Evolutionary conservation across 2,888 invertebrate genomes (phyloP).

Genomic region (Apamea crenata): DNA sequence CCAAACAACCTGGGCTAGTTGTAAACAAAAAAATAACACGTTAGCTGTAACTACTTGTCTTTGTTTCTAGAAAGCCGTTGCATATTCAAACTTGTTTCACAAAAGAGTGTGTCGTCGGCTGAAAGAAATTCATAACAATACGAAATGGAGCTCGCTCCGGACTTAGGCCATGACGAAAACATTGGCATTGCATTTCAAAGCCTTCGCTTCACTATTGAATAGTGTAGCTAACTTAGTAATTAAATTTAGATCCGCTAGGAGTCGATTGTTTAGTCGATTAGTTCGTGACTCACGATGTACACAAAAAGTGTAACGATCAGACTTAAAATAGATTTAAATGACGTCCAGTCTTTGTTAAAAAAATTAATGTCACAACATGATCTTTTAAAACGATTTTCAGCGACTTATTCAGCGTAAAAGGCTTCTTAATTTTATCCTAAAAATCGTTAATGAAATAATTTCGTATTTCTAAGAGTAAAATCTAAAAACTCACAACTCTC

Average conservation of each 20-base stretch:
- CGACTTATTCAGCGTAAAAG: neutral
- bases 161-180: conserved; percentile 66
- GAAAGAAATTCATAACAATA: conserved; percentile 81
- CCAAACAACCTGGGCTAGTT: conserved; percentile 64
- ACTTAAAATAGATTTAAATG: conserved; percentile 18
- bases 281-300: conserved; percentile 54
- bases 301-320: conserved; percentile 41
- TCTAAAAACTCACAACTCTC: neutral
- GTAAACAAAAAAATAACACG: conserved; percentile 70
- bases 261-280: conserved; percentile 58
- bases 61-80: conserved; percentile 80
- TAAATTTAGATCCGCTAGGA: conserved; percentile 58
- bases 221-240: conserved; percentile 59
- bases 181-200: conserved; percentile 68
- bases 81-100: conserved; percentile 77
- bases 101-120: conserved; percentile 70
- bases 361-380: conserved; percentile 20
- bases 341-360: conserved; percentile 7
- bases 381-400: conserved; percentile 2
- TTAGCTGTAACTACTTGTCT: conserved; percentile 70
- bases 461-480: neutral
- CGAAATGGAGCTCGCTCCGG: conserved; percentile 52
- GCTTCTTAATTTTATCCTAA: neutral
- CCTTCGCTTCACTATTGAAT: conserved; percentile 51
- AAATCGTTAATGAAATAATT: conserved; percentile 1